Evolutionary conservation across 2,888 invertebrate genomes (phyloP), one percentile per base, ranked within the genome.

Genomic region (Volucella inanis): DNA sequence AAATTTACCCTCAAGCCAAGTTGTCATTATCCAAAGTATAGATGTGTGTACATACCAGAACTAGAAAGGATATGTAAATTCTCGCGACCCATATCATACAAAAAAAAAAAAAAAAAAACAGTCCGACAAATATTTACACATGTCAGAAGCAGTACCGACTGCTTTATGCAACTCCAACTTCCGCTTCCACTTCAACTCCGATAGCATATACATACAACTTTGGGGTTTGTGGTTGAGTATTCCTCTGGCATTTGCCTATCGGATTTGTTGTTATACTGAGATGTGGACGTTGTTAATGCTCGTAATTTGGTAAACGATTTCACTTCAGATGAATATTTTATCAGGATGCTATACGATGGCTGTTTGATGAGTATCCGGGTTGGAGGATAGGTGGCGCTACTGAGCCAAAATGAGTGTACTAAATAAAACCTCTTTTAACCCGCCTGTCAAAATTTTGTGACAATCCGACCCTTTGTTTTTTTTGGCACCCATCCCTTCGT

Each of bases 11-110:
- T 22, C 43, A 52, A 61, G 61, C 50, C 50, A 15, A 43, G 50
- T 50, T 43, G 31, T 61, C 41, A 52, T 59, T 50, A 71, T 61
- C 18, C 59, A 57, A 38, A 31, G 55, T 50, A 41, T 14, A 45
- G 71, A n/a, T 50, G 18, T 22, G 3, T 22, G 18, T 22, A 22
- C 18, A 14, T 14, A 45, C 22, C 47, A 39, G n/a, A 39, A 11
- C n/a, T 12, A 45, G 18, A 4, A 39, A 49, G 15, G 38, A 65
- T 65, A 52, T 31, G 6, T 31, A 22, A 45, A 45, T 43, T 54
- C 54, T 31, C 45, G 31, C 31, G 54, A 45, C 54, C 54, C 12
- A 31, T 14, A 31, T 31, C 31, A 31, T 31, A 31, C 0, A 4
- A 47, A 14, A 15, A 31, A 38, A 6, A 8, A 43, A 2, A 9